Conservation (phyloP, 2,888 invertebrate species). For the Coecobrya sp. region DNA sequence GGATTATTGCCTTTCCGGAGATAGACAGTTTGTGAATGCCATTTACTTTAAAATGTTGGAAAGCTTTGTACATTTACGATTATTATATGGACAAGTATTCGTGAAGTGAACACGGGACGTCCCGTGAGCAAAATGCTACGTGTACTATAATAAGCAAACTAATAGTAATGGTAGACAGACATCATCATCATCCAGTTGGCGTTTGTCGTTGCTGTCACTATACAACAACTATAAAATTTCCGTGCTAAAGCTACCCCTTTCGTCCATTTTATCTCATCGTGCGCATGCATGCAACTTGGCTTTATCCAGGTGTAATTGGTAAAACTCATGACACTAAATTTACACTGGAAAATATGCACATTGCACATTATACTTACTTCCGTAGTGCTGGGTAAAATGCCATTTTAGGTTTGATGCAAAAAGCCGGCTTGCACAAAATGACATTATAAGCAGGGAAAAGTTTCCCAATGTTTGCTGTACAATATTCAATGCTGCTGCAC, state of each 20-base stretch:
- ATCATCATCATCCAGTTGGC: conserved; percentile 3
- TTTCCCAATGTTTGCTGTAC: conserved; percentile 32
- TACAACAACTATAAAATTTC: background rate
- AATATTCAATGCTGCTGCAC: conserved; percentile 36
- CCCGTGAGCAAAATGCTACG: background rate
- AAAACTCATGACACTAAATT: conserved; percentile 51
- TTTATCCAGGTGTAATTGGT: conserved; percentile 24
- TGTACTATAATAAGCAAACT: background rate
- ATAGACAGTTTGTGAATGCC: too few relatives aligned
- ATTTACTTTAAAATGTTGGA: too few relatives aligned
- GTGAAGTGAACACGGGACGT: conserved; percentile 39
- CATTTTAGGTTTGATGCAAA: background rate
- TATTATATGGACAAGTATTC: too few relatives aligned
- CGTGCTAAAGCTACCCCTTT: conserved; percentile 33
- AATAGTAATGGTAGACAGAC: background rate
- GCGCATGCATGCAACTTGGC: conserved; percentile 40
- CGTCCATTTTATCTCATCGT: conserved; percentile 30
- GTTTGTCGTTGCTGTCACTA: background rate
- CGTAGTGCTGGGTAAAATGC: background rate
- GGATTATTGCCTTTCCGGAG: too few relatives aligned
- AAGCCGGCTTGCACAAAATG: conserved; percentile 57
- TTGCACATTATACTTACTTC: conserved; percentile 12
- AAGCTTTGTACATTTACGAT: too few relatives aligned
- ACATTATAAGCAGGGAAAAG: conserved; percentile 27
- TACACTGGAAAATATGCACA: conserved; percentile 26